phyloP scores from a whole-genome alignment of 2,113 vertebrate genomes.

The Silurus glanis region DNA sequence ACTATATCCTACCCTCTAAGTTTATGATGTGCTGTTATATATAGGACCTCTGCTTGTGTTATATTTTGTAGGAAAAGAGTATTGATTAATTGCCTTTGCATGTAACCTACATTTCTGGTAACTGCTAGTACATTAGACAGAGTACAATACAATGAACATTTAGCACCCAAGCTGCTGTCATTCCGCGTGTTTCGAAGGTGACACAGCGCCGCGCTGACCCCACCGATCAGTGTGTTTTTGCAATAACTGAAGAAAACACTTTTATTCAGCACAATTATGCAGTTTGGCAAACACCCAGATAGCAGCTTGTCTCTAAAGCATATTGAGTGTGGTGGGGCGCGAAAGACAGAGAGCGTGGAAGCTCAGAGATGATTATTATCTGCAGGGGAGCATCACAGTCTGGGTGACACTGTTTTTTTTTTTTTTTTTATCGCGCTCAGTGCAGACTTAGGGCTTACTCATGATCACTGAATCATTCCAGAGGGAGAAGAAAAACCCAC shows the following conservation, averaged over 20 bases:
- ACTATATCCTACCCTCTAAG: too few species aligned
- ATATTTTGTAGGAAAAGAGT: not conserved
- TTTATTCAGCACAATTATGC: slow-evolving; percentile 23
- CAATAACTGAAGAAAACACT: slow-evolving; percentile 15
- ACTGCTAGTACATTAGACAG: not conserved
- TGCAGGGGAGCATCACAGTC: slow-evolving; percentile 27
- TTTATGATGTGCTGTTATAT: too few species aligned
- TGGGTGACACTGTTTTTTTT: slow-evolving; percentile 36
- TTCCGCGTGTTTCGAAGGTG: not conserved
- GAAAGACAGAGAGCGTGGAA: slow-evolving; percentile 4
- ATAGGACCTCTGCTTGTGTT: too few species aligned
- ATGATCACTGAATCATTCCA: slow-evolving; percentile 42
- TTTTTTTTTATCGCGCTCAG: slow-evolving; percentile 32
- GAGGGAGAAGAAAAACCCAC: not conserved
- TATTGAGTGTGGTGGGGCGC: not conserved
- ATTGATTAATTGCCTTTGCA: not conserved
- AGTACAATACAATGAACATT: not conserved
- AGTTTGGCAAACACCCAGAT: slow-evolving; percentile 29
- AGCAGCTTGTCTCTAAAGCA: slow-evolving; percentile 25
- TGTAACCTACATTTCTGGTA: not conserved
- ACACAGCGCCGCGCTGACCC: not conserved
- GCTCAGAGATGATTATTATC: slow-evolving; percentile 37
- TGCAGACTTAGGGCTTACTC: slow-evolving; percentile 12
- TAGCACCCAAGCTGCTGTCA: not conserved
- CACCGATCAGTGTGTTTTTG: not conserved